A percentile compares a stretch with the other conserved stretches of the same genome.
Conservation (phyloP, 1,140 invertebrate genomes). For the Pogonomyrmex barbatus region DNA sequence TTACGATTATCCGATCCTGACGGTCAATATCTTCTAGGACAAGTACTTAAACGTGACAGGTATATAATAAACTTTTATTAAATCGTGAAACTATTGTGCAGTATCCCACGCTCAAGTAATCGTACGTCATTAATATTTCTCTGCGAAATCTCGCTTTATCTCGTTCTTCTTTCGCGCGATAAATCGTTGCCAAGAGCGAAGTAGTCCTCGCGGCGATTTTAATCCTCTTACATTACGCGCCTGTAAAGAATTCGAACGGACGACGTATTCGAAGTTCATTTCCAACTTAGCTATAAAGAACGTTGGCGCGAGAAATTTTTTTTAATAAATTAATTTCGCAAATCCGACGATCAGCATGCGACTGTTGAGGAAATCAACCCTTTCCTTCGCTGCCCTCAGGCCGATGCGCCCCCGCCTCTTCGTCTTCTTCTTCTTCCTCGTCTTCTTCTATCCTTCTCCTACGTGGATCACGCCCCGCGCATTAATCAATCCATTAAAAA, state of each 20-base stretch:
- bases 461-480: constrained; percentile 13
- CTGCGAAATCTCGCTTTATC: constrained; percentile 17
- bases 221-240: constrained; percentile 10
- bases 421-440: not conserved
- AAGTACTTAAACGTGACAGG: not conserved
- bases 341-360: constrained; percentile 5
- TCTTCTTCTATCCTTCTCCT: not conserved
- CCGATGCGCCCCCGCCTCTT: constrained; percentile 30
- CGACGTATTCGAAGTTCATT: constrained; percentile 1
- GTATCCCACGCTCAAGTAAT: not conserved
- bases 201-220: constrained; percentile 18
- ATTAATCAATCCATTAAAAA: constrained; percentile 37
- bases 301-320: not conserved
- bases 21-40: not conserved
- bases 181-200: constrained; percentile 1
- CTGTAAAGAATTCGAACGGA: not conserved
- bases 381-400: constrained; percentile 35
- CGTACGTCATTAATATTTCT: not conserved
- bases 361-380: not conserved
- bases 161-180: constrained; percentile 21
- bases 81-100: not conserved
- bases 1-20: not conserved
- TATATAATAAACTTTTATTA: not conserved
- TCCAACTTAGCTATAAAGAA: not conserved
- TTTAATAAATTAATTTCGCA: not conserved